Percentiles rank a stretch among this genome's conserved stretches.
Evolutionary conservation across 2,888 invertebrate species (phyloP).

Genomic region (Tholera decimalis): DNA sequence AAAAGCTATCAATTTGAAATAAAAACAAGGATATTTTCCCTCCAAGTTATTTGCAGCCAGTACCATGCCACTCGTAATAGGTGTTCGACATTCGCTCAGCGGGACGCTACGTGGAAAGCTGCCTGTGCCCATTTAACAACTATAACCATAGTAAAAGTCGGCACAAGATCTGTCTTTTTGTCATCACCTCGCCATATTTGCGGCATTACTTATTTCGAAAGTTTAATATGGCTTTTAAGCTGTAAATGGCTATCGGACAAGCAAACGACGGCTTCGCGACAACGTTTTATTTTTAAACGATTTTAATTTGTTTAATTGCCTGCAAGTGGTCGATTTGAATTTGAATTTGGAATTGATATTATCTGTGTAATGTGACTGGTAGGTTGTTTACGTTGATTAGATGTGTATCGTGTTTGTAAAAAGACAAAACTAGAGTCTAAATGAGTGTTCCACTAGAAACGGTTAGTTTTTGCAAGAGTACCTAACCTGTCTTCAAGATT

Average conservation of each 20-base stretch:
- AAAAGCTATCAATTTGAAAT: not conserved
- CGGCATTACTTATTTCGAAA: conserved; percentile 74
- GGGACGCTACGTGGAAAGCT: conserved; percentile 74
- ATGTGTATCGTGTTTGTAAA: conserved; percentile 16
- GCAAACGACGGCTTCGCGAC: conserved; percentile 31
- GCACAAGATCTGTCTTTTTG: conserved; percentile 68
- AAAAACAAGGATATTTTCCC: conserved; percentile 12
- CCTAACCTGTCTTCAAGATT: conserved; percentile 4
- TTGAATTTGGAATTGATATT: conserved; percentile 57
- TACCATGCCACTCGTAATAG: conserved; percentile 67
- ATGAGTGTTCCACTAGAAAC: not conserved
- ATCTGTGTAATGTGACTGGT: conserved; percentile 39
- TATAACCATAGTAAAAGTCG: conserved; percentile 69
- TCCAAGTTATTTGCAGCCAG: conserved; percentile 52
- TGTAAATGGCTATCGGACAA: conserved; percentile 51
- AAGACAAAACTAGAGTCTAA: not conserved
- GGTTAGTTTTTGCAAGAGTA: conserved; percentile 26
- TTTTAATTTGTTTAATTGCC: conserved; percentile 59
- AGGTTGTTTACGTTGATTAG: conserved; percentile 21
- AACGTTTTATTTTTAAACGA: conserved; percentile 51
- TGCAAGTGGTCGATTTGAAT: conserved; percentile 56
- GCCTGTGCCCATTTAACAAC: conserved; percentile 59
- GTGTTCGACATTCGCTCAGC: conserved; percentile 70
- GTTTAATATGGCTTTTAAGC: conserved; percentile 66
- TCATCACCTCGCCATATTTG: conserved; percentile 69